Evolutionary conservation across 53 echinoderm and acorn worm species (phyloP).

Genomic region (Glandiceps talaboti): DNA sequence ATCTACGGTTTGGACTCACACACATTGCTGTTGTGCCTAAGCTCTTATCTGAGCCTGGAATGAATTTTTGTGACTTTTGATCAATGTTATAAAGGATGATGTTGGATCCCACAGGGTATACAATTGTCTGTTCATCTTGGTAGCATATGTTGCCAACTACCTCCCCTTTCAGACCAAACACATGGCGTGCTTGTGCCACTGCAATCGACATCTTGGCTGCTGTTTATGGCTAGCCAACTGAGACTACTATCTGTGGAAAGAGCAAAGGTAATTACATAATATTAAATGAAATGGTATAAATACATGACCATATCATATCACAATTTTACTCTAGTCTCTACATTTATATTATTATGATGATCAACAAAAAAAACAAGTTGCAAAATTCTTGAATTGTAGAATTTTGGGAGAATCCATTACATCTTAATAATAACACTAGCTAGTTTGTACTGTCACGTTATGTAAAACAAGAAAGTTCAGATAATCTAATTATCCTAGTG

Average conservation of each 20-base stretch:
- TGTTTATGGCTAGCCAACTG: not conserved
- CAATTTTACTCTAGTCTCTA: no score
- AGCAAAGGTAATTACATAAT: no score
- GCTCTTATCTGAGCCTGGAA: constrained; percentile 92
- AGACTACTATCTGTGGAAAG: not conserved
- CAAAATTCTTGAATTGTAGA: no score
- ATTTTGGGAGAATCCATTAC: no score
- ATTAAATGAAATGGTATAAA: no score
- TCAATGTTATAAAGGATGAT: constrained; percentile 97
- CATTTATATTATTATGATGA: no score
- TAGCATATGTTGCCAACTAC: constrained; percentile 88
- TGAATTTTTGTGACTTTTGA: constrained; percentile 96
- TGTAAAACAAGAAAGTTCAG: no score
- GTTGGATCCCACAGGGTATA: constrained; percentile 90
- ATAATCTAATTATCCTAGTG: no score
- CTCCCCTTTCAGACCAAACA: constrained; percentile 93
- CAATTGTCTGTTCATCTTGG: constrained; percentile 97
- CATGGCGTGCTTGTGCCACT: constrained; percentile 70
- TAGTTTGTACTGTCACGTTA: no score
- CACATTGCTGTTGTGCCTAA: constrained; percentile 90
- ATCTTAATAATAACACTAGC: no score
- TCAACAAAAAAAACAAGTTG: no score
- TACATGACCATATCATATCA: no score
- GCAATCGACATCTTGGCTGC: constrained; percentile 76
- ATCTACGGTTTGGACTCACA: constrained; percentile 96